A percentile compares a stretch with the other conserved stretches of the same genome.
Evolutionary conservation across 2,113 vertebrate genomes (phyloP).

Genomic region (Pongo pygmaeus): DNA sequence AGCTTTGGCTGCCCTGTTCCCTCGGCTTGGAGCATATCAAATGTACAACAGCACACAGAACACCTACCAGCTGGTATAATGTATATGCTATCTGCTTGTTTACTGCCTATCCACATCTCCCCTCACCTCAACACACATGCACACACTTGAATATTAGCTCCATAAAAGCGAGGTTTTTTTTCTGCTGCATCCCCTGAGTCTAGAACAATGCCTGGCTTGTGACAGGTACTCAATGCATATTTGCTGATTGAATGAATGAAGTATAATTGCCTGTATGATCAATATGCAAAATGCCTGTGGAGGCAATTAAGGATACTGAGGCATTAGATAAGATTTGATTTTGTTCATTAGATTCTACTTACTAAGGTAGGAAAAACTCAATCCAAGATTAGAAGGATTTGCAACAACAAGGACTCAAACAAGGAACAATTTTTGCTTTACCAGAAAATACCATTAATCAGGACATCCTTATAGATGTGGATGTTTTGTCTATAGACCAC

Average conservation of each 20-base stretch:
- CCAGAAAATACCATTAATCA: slow-evolving; percentile 21
- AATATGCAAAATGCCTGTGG: not conserved
- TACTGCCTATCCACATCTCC: not conserved
- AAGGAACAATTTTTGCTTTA: slow-evolving; percentile 19
- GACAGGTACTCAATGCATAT: not conserved
- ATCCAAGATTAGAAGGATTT: slow-evolving; percentile 15
- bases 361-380: not conserved
- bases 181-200: not conserved
- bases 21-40: not conserved
- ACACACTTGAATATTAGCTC: not conserved
- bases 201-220: not conserved
- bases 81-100: not conserved
- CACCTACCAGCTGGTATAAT: not conserved
- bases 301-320: not conserved
- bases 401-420: not conserved
- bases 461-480: not conserved
- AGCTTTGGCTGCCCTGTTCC: not conserved
- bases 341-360: not conserved
- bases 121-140: not conserved
- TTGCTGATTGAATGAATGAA: not conserved
- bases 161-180: not conserved
- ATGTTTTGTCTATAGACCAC: slow-evolving; percentile 42
- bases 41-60: not conserved
- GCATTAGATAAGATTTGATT: not conserved
- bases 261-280: not conserved